Evolutionary conservation across 2,113 vertebrate genomes (phyloP).

Genomic region (Mirza zaza): DNA sequence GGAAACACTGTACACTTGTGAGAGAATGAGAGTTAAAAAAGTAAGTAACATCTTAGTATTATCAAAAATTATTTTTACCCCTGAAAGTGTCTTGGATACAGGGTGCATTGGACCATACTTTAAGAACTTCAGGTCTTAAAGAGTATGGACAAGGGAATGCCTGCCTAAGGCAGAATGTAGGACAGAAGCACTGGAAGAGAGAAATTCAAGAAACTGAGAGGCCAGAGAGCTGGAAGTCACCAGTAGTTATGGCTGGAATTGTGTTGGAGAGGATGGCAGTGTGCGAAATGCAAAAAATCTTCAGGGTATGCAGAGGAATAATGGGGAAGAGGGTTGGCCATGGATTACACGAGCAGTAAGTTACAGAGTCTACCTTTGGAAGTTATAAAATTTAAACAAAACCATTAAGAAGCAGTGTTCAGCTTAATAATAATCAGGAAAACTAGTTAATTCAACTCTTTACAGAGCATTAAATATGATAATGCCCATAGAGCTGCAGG

Average conservation of each 20-base stretch:
- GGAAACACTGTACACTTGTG: neutral
- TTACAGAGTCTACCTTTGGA: neutral
- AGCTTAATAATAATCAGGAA: constrained; percentile 38
- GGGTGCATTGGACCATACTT: neutral
- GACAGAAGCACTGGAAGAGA: neutral
- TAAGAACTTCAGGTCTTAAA: neutral
- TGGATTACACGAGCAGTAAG: neutral
- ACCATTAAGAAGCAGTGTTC: neutral
- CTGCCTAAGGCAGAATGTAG: neutral
- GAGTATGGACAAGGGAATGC: neutral
- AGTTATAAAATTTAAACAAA: neutral
- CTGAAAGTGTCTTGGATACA: neutral
- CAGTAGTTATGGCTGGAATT: neutral
- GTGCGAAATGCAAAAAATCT: neutral
- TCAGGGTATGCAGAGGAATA: rapidly evolving
- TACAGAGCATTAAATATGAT: neutral
- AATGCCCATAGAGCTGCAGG: neutral
- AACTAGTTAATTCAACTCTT: neutral
- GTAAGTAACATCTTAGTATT: neutral
- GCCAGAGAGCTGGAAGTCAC: neutral
- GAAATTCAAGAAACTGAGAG: neutral
- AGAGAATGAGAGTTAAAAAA: neutral
- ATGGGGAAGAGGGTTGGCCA: neutral
- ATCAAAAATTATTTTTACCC: neutral
- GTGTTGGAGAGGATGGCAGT: neutral